phyloP scores from a whole-genome alignment of 2,797 vertebrate genomes.

The Halcyon smyrnensis region DNA sequence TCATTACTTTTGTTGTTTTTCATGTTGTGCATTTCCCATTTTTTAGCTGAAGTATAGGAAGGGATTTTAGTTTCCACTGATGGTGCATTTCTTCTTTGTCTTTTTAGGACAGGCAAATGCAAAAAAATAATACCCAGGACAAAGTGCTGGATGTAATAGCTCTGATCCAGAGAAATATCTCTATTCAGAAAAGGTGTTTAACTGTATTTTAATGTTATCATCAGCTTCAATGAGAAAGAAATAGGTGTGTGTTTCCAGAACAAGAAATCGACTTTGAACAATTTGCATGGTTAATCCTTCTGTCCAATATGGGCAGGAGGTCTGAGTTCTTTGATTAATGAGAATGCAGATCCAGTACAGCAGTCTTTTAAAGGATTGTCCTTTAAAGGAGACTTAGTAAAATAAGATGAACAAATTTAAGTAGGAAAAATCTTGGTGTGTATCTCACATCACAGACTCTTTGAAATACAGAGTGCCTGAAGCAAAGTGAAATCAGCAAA shows the following conservation, averaged over 20 bases:
- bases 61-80: not conserved
- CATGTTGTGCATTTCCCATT: not conserved
- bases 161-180: not conserved
- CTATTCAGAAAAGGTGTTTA: not conserved
- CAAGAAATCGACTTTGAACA: not conserved
- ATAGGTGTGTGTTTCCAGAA: not conserved
- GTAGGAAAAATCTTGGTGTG: not conserved
- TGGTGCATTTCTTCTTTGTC: not conserved
- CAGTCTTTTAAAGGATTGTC: not conserved
- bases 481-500: not conserved
- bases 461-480: not conserved
- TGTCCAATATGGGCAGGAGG: not conserved
- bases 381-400: not conserved
- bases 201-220: not conserved
- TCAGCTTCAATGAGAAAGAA: not conserved
- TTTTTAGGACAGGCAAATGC: not conserved
- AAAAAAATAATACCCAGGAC: not conserved
- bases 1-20: not conserved
- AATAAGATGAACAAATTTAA: not conserved
- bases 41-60: not conserved
- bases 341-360: not conserved
- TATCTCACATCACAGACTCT: not conserved
- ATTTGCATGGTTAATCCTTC: not conserved
- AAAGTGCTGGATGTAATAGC: not conserved
- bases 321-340: not conserved